phyloP scores from a whole-genome alignment of 1,140 invertebrate species.

The Doryteuthis pealeii region DNA sequence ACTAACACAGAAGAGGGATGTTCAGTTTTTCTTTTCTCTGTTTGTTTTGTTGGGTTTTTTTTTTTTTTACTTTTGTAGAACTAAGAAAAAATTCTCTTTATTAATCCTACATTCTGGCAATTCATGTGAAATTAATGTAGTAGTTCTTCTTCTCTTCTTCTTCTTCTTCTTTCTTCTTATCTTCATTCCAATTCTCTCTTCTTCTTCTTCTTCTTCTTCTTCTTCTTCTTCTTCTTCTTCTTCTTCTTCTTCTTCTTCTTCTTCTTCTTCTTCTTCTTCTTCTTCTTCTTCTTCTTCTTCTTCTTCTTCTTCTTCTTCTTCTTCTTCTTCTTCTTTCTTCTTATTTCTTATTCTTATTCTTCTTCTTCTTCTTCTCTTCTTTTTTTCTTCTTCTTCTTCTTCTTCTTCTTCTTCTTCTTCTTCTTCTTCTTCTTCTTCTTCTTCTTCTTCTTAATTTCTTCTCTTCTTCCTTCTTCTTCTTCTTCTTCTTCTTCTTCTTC shows the following conservation, averaged over 20 bases:
- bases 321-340: no score
- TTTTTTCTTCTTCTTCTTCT: conserved; percentile 1
- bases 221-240: background rate
- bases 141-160: conserved; percentile 15
- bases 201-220: conserved; percentile 19
- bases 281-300: conserved; percentile 16
- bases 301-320: background rate
- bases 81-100: no score
- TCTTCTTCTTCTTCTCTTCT: background rate
- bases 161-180: background rate
- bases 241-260: conserved; percentile 11
- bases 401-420: conserved; percentile 14
- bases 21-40: no score
- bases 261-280: conserved; percentile 10
- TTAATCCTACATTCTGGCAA: no score
- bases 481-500: conserved; percentile 6
- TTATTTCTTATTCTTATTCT: no score
- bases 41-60: no score
- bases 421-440: conserved; percentile 15
- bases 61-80: no score
- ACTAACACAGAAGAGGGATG: no score
- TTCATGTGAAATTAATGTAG: no score
- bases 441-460: no score
- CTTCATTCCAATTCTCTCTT: conserved; percentile 18
- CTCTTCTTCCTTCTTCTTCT: conserved; percentile 8